Percentiles rank a stretch among this genome's conserved stretches.
Evolutionary conservation across 2,888 invertebrate species (phyloP).

Genomic region (Conomelus anceps): DNA sequence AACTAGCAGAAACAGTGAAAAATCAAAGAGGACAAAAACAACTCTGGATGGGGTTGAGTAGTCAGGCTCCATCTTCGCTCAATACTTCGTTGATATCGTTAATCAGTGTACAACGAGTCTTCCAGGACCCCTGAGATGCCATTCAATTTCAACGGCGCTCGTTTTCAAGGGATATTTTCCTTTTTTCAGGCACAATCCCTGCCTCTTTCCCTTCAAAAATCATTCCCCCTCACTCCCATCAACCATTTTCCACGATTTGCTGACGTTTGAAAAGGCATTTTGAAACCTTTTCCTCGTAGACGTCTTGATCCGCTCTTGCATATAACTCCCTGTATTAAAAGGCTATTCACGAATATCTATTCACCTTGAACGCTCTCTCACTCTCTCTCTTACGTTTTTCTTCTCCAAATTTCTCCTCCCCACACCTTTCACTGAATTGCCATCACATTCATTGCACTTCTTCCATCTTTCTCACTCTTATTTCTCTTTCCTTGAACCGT

Average conservation of each 20-base stretch:
- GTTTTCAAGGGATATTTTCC: neutral
- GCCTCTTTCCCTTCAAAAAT: neutral
- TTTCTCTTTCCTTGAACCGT: neutral
- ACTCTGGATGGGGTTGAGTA: too few relatives aligned
- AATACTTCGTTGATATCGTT: too few relatives aligned
- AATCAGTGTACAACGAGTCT: too few relatives aligned
- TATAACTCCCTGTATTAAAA: neutral
- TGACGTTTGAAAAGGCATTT: neutral
- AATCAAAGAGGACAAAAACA: too few relatives aligned
- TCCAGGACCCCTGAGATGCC: neutral
- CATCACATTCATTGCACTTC: neutral
- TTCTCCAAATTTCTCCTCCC: neutral
- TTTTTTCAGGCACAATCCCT: neutral
- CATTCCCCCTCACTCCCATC: neutral
- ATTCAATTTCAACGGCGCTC: neutral
- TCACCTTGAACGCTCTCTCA: neutral
- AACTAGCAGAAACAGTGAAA: too few relatives aligned
- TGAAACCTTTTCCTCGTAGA: neutral
- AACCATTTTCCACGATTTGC: neutral
- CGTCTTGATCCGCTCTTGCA: neutral
- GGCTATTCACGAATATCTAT: neutral
- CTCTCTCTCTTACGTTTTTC: neutral
- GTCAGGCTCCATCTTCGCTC: too few relatives aligned
- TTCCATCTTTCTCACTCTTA: neutral
- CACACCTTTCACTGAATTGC: neutral